Evolutionary conservation across 2,888 invertebrate genomes (phyloP).

Genomic region (Griposia aprilina): DNA sequence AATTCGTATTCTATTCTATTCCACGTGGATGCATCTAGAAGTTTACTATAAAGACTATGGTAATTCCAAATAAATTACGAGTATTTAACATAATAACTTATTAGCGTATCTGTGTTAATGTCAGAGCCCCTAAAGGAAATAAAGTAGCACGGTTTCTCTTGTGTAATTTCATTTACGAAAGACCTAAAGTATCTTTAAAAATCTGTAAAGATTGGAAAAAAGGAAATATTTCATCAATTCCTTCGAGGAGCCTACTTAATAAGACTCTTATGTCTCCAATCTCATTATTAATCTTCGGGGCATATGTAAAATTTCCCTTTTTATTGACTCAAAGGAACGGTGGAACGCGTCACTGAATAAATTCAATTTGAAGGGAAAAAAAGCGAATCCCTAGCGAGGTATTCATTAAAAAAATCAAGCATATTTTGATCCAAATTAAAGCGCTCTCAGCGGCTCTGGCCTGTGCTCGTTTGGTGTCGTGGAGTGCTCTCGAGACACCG

Average conservation of each 20-base stretch:
- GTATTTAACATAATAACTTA: not conserved
- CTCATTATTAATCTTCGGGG: slow-evolving; percentile 69
- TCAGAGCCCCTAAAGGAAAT: not conserved
- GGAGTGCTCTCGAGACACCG: slow-evolving; percentile 65
- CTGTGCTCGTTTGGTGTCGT: slow-evolving; percentile 63
- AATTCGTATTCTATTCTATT: not conserved
- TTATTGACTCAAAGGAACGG: slow-evolving; percentile 64
- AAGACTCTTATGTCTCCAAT: slow-evolving; percentile 68
- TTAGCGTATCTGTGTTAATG: not conserved
- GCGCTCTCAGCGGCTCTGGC: slow-evolving; percentile 52
- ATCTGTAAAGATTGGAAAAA: slow-evolving; percentile 42
- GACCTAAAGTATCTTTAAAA: slow-evolving; percentile 11
- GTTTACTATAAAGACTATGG: not conserved
- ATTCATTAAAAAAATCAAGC: slow-evolving; percentile 75
- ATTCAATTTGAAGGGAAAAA: slow-evolving; percentile 64
- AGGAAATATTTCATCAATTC: slow-evolving; percentile 57
- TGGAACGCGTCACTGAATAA: slow-evolving; percentile 69
- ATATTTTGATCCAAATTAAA: slow-evolving; percentile 71
- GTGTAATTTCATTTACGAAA: not conserved
- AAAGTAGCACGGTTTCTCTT: slow-evolving; percentile 6
- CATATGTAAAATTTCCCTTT: slow-evolving; percentile 67
- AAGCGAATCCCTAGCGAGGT: slow-evolving; percentile 50
- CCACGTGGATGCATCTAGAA: not conserved
- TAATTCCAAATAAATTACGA: not conserved
- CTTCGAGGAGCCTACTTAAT: slow-evolving; percentile 52